Conservation (phyloP, 2,888 invertebrate genomes). For the Loripinus fragilis region DNA sequence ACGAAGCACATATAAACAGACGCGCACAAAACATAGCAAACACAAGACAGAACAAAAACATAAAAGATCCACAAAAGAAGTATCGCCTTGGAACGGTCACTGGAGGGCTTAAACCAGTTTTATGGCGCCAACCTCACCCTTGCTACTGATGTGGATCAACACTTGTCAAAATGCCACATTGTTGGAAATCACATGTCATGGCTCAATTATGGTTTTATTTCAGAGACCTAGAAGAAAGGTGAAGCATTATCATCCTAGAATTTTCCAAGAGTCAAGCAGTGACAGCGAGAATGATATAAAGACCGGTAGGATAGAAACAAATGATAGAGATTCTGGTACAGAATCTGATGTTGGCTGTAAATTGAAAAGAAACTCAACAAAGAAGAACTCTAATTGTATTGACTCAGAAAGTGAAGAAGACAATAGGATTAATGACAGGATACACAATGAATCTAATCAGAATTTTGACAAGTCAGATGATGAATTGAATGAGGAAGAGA, state of each 20-base stretch:
- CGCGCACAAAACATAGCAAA: too few relatives aligned
- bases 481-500: neutral
- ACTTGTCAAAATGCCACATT: too few relatives aligned
- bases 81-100: too few relatives aligned
- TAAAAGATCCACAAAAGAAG: too few relatives aligned
- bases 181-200: too few relatives aligned
- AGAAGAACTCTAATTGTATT: constrained; percentile 10
- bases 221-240: neutral
- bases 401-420: neutral
- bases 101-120: too few relatives aligned
- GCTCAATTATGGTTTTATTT: too few relatives aligned
- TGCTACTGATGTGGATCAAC: too few relatives aligned
- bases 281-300: neutral
- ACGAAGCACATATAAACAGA: too few relatives aligned
- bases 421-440: neutral
- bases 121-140: too few relatives aligned
- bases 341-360: neutral
- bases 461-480: neutral
- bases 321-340: neutral
- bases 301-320: neutral
- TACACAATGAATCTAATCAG: neutral
- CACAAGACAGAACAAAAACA: too few relatives aligned
- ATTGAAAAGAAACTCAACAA: neutral
- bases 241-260: constrained; percentile 1
- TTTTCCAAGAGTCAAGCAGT: neutral